Conservation (phyloP, 2,797 vertebrate genomes). For the Streptopelia turtur region DNA sequence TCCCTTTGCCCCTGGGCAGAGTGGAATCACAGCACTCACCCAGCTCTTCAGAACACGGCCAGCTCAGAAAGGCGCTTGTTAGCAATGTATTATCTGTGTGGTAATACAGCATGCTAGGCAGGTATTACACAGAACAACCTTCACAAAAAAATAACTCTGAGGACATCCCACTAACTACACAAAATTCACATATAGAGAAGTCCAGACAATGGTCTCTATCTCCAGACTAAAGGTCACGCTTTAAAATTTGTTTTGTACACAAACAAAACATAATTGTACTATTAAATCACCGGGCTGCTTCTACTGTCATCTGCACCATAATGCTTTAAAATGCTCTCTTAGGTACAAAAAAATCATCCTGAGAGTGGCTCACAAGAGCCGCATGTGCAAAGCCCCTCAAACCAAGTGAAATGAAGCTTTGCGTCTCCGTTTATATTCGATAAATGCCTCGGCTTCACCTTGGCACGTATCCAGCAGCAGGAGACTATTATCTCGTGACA, state of each 20-base stretch:
- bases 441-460: conserved; percentile 30
- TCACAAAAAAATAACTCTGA: neutral
- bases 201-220: neutral
- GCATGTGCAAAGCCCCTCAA: neutral
- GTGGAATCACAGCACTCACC: neutral
- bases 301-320: neutral
- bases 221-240: neutral
- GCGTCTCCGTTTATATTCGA: conserved; percentile 23
- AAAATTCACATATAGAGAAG: neutral
- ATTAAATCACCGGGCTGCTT: neutral
- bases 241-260: neutral
- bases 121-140: neutral
- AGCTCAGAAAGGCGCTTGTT: conserved; percentile 40
- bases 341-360: neutral
- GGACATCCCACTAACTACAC: neutral
- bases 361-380: neutral
- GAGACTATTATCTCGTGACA: conserved; percentile 60
- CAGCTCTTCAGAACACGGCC: neutral
- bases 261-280: neutral
- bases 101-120: neutral
- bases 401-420: conserved; percentile 27
- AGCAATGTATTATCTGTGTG: neutral
- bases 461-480: conserved; percentile 52
- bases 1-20: neutral
- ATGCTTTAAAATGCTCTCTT: neutral